A percentile compares a stretch with the other conserved stretches of the same genome.
Conservation (phyloP, 2,113 vertebrate genomes). For the Casuarius casuarius region DNA sequence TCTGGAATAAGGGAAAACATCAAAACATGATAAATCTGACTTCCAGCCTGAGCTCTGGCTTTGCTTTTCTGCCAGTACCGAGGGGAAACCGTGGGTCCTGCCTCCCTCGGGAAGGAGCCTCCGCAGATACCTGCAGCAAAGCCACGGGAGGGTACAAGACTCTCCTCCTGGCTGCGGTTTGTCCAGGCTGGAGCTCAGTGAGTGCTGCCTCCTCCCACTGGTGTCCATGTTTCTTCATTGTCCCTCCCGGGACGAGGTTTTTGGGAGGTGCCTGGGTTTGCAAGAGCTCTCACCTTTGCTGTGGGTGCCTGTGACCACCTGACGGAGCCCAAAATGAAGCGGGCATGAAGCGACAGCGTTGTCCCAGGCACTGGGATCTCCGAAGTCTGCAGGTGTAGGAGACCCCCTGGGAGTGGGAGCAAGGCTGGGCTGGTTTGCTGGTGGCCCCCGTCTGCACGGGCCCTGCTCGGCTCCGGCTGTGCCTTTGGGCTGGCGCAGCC, state of each 20-base stretch:
- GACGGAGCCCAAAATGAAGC: not conserved
- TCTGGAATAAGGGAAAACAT: not conserved
- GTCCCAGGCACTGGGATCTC: too few relatives aligned
- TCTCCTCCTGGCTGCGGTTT: rapidly evolving
- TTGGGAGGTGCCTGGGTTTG: too few relatives aligned
- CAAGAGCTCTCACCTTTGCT: not conserved
- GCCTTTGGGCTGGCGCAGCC: too few relatives aligned
- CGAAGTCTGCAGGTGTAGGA: too few relatives aligned
- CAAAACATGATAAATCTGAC: not conserved
- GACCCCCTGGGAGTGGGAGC: too few relatives aligned
- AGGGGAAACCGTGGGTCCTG: rapidly evolving
- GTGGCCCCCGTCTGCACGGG: too few relatives aligned
- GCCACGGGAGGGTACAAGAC: too few relatives aligned
- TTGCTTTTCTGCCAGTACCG: not conserved
- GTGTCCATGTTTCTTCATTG: too few relatives aligned
- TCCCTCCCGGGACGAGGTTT: too few relatives aligned
- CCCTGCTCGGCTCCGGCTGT: too few relatives aligned
- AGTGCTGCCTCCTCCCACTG: too few relatives aligned
- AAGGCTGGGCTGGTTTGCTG: too few relatives aligned
- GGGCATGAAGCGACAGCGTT: not conserved
- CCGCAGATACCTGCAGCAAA: not conserved
- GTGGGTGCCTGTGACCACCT: rapidly evolving
- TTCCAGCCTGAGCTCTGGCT: rapidly evolving
- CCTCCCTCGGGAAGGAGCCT: not conserved
- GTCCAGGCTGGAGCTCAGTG: not conserved